These are phyloP conservation scores for Scaptomyza graminum DNA, from an alignment of 1,140 invertebrate species.

Conservation along the genomic window DNA sequence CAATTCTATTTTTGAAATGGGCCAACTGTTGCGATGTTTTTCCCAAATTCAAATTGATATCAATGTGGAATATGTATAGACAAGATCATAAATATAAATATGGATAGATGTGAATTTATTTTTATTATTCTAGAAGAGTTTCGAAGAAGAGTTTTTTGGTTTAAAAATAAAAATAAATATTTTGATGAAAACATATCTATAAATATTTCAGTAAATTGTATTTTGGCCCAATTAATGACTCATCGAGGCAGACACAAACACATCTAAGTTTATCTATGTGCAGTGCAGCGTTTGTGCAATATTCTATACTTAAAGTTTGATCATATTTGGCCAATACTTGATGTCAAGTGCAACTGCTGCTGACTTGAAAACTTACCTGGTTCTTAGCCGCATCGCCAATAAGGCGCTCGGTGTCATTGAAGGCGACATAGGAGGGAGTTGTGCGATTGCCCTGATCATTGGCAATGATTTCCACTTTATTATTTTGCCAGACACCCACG, in stretches of 20 bases:
- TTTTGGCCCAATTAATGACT: neutral
- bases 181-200: slow-evolving; percentile 2
- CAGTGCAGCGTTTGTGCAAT: neutral
- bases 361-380: slow-evolving; percentile 61
- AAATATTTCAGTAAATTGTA: neutral
- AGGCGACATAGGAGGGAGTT: slow-evolving; percentile 95
- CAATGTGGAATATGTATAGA: no score
- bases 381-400: slow-evolving; percentile 84
- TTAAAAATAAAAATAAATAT: no score
- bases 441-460: slow-evolving; percentile 97
- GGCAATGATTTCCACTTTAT: slow-evolving; percentile 96
- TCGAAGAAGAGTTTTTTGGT: no score
- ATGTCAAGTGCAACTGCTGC: neutral
- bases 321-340: slow-evolving; percentile 41
- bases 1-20: slow-evolving; percentile 27
- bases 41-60: slow-evolving; percentile 10
- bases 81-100: no score
- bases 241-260: neutral
- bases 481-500: slow-evolving; percentile 92
- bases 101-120: slow-evolving; percentile 1
- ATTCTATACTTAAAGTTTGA: neutral
- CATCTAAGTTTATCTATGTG: no score
- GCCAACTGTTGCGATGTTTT: slow-evolving; percentile 10
- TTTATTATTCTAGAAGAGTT: no score
- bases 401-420: slow-evolving; percentile 90